These are phyloP conservation scores for Dryas iulia DNA, from an alignment of 1,140 invertebrate genomes.

Conservation along the genomic window DNA sequence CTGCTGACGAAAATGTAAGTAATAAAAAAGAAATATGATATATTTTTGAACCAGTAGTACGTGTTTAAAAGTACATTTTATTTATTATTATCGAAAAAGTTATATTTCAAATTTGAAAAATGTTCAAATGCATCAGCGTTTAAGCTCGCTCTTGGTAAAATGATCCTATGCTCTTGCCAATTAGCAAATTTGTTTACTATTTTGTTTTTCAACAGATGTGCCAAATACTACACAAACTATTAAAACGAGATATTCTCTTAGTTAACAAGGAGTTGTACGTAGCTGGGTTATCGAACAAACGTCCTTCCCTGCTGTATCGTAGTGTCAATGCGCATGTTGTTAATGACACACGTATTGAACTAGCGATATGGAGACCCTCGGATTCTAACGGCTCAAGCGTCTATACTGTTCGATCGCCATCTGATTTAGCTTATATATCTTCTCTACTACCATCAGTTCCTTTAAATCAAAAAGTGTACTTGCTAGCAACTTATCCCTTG, in stretches of 20 bases:
- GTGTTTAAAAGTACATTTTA: too few species aligned
- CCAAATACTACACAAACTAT: neutral
- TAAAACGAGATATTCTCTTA: conserved; percentile 10
- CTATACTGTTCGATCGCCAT: conserved; percentile 27
- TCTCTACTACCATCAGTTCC: conserved; percentile 2
- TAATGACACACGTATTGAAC: conserved; percentile 15
- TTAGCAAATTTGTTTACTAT: too few species aligned
- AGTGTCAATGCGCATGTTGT: neutral
- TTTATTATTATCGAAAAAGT: too few species aligned
- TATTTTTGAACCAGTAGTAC: too few species aligned
- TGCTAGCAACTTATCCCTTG: neutral
- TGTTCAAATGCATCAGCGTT: too few species aligned
- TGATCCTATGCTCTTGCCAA: too few species aligned
- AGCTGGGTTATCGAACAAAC: neutral
- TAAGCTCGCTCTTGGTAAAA: too few species aligned
- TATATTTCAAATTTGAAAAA: too few species aligned
- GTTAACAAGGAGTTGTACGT: conserved; percentile 11
- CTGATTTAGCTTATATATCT: conserved; percentile 30
- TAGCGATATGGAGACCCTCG: conserved; percentile 37
- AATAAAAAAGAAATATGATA: too few species aligned
- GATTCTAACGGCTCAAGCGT: conserved; percentile 24
- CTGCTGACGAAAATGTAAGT: conserved; percentile 10
- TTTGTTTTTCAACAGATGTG: conserved; percentile 9
- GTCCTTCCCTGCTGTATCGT: conserved; percentile 10
- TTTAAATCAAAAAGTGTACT: neutral